Evolutionary conservation across 2,888 invertebrate genomes (phyloP), one percentile per base, ranked within the genome.

Genomic region (Drosophila anceps): DNA sequence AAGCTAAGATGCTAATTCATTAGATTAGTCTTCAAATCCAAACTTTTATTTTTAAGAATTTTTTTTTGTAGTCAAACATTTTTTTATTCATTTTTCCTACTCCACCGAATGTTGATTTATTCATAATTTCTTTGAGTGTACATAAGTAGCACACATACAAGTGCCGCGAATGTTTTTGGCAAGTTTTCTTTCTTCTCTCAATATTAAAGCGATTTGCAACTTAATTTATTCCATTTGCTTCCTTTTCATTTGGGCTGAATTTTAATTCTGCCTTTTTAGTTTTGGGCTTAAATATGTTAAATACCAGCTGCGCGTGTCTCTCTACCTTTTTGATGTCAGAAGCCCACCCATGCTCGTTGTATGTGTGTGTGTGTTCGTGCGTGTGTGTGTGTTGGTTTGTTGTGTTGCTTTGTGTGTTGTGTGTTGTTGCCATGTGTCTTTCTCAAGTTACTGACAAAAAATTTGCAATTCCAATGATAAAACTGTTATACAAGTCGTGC

Each of bases 401-500:
- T 41, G 62, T 68, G 70, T 43, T 62, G n/a, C n/a, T n/a, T n/a
- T 60, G 50, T n/a, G n/a, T 74, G 59, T 73, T 59, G 33, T 48
- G 67, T 50, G 50, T 20, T 50, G 35, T 50, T 71, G 50, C 57
- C 74, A 65, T 75, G 75, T 74, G 55, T 64, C 64, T 68, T 64
- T 55, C 69, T 67, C 73, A 69, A 79, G 80, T 73, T 68, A 31
- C 48, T 51, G 43, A 44, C 69, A 41, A 57, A 54, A 54, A 76
- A 82, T 87, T 84, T 85, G 83, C 85, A 84, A 80, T 84, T 84
- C 85, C 79, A 83, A 84, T 84, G 83, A 75, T 76, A 61, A 84
- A 85, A 84, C 80, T 84, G 87, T 82, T 82, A 71, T 41, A 48
- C 59, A 86, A 79, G 79, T 79, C 65, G 71, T 62, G 63, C 46